Evolutionary conservation across 1,140 invertebrate genomes (phyloP).

Genomic region (Eulimnadia texana): DNA sequence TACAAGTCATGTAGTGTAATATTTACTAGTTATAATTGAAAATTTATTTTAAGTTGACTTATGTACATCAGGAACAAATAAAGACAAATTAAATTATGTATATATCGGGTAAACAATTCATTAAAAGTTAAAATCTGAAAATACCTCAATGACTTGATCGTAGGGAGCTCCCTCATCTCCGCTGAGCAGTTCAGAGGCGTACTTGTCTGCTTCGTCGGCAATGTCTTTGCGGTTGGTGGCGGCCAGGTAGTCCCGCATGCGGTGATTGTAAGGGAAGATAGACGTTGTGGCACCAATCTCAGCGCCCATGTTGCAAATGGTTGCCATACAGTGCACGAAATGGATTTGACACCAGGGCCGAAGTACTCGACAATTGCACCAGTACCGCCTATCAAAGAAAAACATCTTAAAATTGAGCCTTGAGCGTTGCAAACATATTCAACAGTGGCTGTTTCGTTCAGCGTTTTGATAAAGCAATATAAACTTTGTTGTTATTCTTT

Average conservation of each 20-base stretch:
- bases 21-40: constrained; percentile 11
- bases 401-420: too few species aligned
- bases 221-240: constrained; percentile 70
- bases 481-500: too few species aligned
- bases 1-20: too few species aligned
- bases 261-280: constrained; percentile 88
- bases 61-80: too few species aligned
- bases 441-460: too few species aligned
- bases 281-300: constrained; percentile 99
- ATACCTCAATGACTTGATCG: constrained; percentile 48
- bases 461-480: too few species aligned
- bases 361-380: constrained; percentile 98
- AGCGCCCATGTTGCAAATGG: constrained; percentile 99
- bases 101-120: constrained; percentile 18
- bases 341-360: constrained; percentile 92
- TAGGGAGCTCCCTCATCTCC: constrained; percentile 76
- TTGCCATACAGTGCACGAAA: constrained; percentile 97
- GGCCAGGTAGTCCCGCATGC: constrained; percentile 87
- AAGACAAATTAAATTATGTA: constrained; percentile 22
- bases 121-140: too few species aligned
- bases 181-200: constrained; percentile 54
- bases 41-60: too few species aligned
- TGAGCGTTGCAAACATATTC: too few species aligned
- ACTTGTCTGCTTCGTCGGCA: constrained; percentile 63
- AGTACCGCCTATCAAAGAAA: constrained; percentile 57